These are phyloP conservation scores for Chrysolina americana DNA, from an alignment of 2,888 invertebrate genomes.

Conservation along the genomic window DNA sequence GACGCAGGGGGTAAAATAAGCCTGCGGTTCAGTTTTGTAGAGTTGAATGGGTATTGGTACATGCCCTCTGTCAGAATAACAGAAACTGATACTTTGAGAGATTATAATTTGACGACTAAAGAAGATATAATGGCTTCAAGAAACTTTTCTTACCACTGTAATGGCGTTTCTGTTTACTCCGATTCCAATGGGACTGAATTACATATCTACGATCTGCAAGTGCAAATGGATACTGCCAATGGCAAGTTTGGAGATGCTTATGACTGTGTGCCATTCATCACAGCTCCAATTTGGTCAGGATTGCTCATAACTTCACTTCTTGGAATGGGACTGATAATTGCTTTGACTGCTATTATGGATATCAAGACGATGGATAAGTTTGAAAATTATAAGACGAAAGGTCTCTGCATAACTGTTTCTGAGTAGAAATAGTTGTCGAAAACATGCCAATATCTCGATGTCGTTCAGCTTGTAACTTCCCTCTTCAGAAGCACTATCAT, in stretches of 20 bases:
- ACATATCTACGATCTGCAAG: slow-evolving; percentile 67
- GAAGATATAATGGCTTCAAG: slow-evolving; percentile 61
- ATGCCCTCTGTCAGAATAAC: slow-evolving; percentile 61
- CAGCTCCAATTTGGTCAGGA: slow-evolving; percentile 82
- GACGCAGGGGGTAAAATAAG: slow-evolving; percentile 62
- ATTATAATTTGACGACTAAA: slow-evolving; percentile 59
- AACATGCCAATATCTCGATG: background rate
- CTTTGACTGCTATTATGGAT: slow-evolving; percentile 78
- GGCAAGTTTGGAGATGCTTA: slow-evolving; percentile 73
- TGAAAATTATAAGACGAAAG: slow-evolving; percentile 87
- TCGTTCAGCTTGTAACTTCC: slow-evolving; percentile 23
- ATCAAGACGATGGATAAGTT: slow-evolving; percentile 87
- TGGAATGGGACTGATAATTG: slow-evolving; percentile 76
- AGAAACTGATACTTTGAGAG: slow-evolving; percentile 49
- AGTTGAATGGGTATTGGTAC: slow-evolving; percentile 65
- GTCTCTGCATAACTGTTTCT: slow-evolving; percentile 74
- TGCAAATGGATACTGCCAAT: slow-evolving; percentile 67
- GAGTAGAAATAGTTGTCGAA: slow-evolving; percentile 55
- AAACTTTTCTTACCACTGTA: slow-evolving; percentile 71
- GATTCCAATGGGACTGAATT: slow-evolving; percentile 62
- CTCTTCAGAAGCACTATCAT: slow-evolving; percentile 4
- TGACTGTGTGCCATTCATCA: slow-evolving; percentile 84
- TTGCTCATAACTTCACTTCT: slow-evolving; percentile 77
- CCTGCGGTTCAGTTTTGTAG: slow-evolving; percentile 64
- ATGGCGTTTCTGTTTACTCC: slow-evolving; percentile 62